A percentile compares a stretch with the other conserved stretches of the same genome.
Conservation (phyloP, 2,888 invertebrate genomes). For the Lithophane ornitopus region DNA sequence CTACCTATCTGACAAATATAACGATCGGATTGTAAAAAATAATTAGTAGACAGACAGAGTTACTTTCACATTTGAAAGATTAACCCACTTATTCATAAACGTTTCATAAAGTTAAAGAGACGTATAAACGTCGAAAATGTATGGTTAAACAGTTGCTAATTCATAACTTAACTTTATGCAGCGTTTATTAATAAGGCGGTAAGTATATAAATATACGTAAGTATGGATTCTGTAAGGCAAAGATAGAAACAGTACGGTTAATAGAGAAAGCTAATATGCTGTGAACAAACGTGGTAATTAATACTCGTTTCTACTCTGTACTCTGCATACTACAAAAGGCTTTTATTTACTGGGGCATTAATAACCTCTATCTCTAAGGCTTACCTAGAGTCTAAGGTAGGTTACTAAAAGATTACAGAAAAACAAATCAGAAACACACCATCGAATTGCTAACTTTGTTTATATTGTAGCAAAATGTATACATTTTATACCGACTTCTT, state of each 20-base stretch:
- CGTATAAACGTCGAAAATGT: too few species aligned
- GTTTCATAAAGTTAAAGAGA: too few species aligned
- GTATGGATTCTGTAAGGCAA: background rate
- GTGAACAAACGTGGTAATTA: background rate
- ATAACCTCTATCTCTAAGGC: background rate
- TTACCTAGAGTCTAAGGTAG: background rate
- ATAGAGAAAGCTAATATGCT: background rate
- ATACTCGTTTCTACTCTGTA: background rate
- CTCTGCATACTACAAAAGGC: background rate
- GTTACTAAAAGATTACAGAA: too few species aligned
- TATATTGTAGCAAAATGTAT: background rate
- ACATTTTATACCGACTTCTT: accelerated
- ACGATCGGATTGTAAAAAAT: too few species aligned
- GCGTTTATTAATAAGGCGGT: too few species aligned
- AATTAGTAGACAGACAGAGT: too few species aligned
- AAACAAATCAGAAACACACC: background rate
- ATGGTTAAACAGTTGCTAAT: too few species aligned
- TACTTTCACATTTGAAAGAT: too few species aligned
- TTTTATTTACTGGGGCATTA: background rate
- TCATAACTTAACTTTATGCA: too few species aligned
- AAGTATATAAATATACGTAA: too few species aligned
- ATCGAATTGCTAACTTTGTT: background rate
- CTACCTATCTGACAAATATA: background rate
- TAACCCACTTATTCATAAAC: too few species aligned
- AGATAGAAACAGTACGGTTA: background rate